Evolutionary conservation across 1,140 invertebrate genomes (phyloP).

Genomic region (Epicauta chinensis): DNA sequence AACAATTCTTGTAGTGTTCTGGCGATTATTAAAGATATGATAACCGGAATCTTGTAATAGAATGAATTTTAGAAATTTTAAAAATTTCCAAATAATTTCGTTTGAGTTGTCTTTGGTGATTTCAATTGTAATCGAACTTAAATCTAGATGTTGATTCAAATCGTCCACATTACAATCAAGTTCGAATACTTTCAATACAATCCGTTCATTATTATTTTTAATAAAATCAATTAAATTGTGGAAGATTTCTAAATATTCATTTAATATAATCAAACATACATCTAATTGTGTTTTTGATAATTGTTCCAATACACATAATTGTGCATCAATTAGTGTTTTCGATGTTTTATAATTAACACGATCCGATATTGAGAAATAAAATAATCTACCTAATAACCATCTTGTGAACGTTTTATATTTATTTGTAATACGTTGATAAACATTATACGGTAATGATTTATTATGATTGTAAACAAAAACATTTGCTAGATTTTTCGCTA

Average conservation of each 20-base stretch:
- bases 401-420: conserved; percentile 49
- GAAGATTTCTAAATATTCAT: conserved; percentile 45
- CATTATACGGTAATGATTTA: conserved; percentile 41
- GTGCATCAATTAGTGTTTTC: conserved; percentile 46
- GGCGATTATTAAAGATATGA: conserved; percentile 19
- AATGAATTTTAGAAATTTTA: conserved; percentile 31
- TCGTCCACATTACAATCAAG: conserved; percentile 40
- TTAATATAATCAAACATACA: conserved; percentile 44
- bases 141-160: conserved; percentile 44
- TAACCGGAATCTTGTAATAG: conserved; percentile 28
- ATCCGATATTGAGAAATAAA: conserved; percentile 49
- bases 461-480: conserved; percentile 46
- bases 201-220: conserved; percentile 26
- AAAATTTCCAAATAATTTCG: conserved; percentile 27
- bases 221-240: conserved; percentile 43
- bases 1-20: conserved; percentile 12
- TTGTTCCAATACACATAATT: conserved; percentile 48
- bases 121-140: conserved; percentile 41
- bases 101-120: conserved; percentile 23
- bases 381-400: conserved; percentile 50
- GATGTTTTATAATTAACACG: conserved; percentile 43
- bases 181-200: conserved; percentile 43
- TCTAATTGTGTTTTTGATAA: conserved; percentile 45
- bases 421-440: conserved; percentile 33
- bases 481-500: conserved; percentile 47